phyloP scores from a whole-genome alignment of 1,140 invertebrate genomes.

The Drosophila murphyi region DNA sequence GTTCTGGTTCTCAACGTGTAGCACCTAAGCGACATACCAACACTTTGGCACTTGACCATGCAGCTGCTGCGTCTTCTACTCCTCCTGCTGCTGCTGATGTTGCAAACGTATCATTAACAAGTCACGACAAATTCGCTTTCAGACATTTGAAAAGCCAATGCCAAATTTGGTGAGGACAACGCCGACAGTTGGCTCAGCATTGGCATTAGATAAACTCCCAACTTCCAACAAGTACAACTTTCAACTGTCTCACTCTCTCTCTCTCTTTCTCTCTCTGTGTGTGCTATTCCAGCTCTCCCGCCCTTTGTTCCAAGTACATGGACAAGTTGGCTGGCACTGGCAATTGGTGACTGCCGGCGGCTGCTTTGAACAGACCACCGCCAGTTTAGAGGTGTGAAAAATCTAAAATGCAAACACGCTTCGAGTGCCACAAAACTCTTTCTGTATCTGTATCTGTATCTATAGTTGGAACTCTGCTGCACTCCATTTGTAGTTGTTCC shows the following conservation, averaged over 20 bases:
- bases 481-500: conserved; percentile 79
- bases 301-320: conserved; percentile 55
- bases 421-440: conserved; percentile 22
- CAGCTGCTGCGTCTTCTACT: conserved; percentile 4
- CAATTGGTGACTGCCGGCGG: conserved; percentile 63
- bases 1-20: conserved; percentile 36
- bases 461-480: conserved; percentile 11
- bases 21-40: conserved; percentile 81
- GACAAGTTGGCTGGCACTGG: conserved; percentile 56
- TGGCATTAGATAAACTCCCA: conserved; percentile 77
- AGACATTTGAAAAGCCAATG: conserved; percentile 74
- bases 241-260: neutral
- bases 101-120: conserved; percentile 79
- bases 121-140: conserved; percentile 78
- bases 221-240: conserved; percentile 20
- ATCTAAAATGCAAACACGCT: conserved; percentile 81
- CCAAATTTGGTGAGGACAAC: conserved; percentile 74
- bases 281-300: neutral
- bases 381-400: conserved; percentile 70
- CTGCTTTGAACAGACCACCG: conserved; percentile 77
- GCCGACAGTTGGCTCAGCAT: conserved; percentile 43
- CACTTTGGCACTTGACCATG: conserved; percentile 67
- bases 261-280: neutral
- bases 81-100: neutral
- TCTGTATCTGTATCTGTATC: conserved; percentile 3